Base-by-base conservation (phyloP, 2,797 vertebrate genomes). In the Gephyroberyx darwinii region DNA sequence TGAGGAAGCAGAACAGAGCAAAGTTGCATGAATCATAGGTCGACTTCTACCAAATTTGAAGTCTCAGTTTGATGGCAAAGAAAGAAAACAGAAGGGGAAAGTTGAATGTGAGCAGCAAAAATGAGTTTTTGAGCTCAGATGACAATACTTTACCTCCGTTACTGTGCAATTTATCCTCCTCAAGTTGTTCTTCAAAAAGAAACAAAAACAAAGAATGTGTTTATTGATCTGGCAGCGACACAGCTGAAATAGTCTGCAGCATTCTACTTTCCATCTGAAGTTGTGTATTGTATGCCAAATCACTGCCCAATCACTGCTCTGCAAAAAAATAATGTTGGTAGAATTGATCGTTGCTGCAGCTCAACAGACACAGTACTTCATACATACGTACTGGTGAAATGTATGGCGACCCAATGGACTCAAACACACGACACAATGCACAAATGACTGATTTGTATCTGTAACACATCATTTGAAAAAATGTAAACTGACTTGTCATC, bases 161-260 rank as follows among this genome's bases (percentile, higher is more conserved):
- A 89, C 87, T 93, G 87, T 93, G 92, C 86, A 94, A 91, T 88
- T 91, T 93, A 87, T 95, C 93, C 80, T 94, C 94, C 88, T 94
- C 94, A 79, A 94, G 94, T 94, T 94, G 92, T 90, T 95, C 94
- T 94, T 91, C 53, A 72, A 77, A 81, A 65, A 81, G 70, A 83
- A 83, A 86, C 69, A 78, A 86, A 83, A 62, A 77, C 83, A 74
- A 75, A 74, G 37, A 85, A 72, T 43, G 73, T 81, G 81, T 89
- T 92, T 86, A 92, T 89, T 91, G 87, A 90, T 84, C 60, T 69
- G 66, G 74, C 65, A 86, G 56, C 71, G 77, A 75, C 57, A 77
- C 54, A 47, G 43, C 64, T 78, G 71, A 71, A 82, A 82, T 45
- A 70, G 76, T 76, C 69, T 71, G 75, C 47, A 82, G 43, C 47